A percentile compares a stretch with the other conserved stretches of the same genome.
Conservation (phyloP, 2,797 vertebrate species). For the Pygocentrus nattereri region DNA sequence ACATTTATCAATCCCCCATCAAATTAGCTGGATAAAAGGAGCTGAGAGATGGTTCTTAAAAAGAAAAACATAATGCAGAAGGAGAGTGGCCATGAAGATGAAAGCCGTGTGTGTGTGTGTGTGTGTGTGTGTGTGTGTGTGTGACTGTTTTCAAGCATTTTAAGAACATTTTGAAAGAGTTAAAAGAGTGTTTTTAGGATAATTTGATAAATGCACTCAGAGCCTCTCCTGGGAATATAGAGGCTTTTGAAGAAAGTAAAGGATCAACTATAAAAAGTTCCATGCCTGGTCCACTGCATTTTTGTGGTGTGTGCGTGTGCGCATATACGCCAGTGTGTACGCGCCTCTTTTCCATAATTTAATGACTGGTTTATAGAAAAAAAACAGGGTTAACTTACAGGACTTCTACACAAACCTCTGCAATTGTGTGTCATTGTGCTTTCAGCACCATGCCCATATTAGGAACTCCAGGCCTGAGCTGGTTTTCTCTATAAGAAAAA, state of each 20-base stretch:
- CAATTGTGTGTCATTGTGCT: no score
- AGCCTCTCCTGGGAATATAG: conserved; percentile 14
- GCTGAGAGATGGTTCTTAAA: conserved; percentile 36
- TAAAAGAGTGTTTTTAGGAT: conserved; percentile 22
- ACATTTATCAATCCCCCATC: conserved; percentile 63
- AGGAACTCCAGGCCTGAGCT: not conserved
- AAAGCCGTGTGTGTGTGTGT: not conserved
- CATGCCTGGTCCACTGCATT: conserved; percentile 8
- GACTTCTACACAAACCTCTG: not conserved
- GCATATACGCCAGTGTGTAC: not conserved
- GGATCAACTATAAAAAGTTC: conserved; percentile 18
- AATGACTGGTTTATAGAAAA: not conserved
- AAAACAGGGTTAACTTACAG: not conserved
- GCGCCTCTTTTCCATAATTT: not conserved
- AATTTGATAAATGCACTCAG: conserved; percentile 33
- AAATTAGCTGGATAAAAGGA: conserved; percentile 56
- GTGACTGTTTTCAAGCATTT: conserved; percentile 23
- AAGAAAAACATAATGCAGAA: conserved; percentile 16
- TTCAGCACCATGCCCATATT: no score
- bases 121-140: not conserved
- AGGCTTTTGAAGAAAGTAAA: conserved; percentile 34
- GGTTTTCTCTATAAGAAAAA: no score
- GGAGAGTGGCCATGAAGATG: conserved; percentile 14
- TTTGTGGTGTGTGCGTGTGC: not conserved
- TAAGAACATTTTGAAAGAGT: conserved; percentile 24